Conservation (phyloP, 2,797 vertebrate genomes). For the Malurus splendens region DNA sequence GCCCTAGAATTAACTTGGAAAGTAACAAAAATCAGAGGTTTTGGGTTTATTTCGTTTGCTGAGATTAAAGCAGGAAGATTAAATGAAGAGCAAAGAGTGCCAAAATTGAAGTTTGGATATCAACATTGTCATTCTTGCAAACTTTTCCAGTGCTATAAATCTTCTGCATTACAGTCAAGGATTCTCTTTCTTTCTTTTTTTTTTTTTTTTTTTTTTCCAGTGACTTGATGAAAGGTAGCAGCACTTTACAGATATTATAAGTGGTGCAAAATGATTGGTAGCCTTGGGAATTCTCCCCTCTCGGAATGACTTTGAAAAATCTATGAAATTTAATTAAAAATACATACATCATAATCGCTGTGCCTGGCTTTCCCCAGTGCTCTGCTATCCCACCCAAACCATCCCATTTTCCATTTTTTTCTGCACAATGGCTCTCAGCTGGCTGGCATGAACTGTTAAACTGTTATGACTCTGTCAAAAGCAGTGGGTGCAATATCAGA, state of each 20-base stretch:
- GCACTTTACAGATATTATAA: not conserved
- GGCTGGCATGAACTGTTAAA: not conserved
- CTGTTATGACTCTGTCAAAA: not conserved
- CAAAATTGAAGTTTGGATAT: slow-evolving; percentile 11
- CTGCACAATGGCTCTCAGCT: not conserved
- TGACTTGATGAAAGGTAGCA: slow-evolving; percentile 21
- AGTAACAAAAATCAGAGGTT: slow-evolving; percentile 4
- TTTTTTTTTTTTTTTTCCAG: not conserved
- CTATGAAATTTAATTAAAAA: slow-evolving; percentile 40
- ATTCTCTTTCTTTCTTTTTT: not conserved
- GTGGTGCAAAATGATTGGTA: slow-evolving; percentile 8
- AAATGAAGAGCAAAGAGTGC: slow-evolving; percentile 3
- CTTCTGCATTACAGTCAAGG: not conserved
- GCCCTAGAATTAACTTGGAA: not conserved
- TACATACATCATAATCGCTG: not conserved
- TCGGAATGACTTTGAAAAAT: slow-evolving; percentile 30
- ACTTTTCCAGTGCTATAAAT: slow-evolving; percentile 24
- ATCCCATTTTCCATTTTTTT: not conserved
- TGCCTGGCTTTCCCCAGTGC: not conserved
- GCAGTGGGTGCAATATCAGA: not conserved
- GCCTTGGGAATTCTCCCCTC: slow-evolving; percentile 10
- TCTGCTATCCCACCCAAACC: not conserved
- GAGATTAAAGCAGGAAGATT: slow-evolving; percentile 40
- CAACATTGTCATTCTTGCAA: not conserved
- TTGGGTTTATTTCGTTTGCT: not conserved